Evolutionary conservation across 2,113 vertebrate species (phyloP).

Genomic region (Oenanthe oenanthe): DNA sequence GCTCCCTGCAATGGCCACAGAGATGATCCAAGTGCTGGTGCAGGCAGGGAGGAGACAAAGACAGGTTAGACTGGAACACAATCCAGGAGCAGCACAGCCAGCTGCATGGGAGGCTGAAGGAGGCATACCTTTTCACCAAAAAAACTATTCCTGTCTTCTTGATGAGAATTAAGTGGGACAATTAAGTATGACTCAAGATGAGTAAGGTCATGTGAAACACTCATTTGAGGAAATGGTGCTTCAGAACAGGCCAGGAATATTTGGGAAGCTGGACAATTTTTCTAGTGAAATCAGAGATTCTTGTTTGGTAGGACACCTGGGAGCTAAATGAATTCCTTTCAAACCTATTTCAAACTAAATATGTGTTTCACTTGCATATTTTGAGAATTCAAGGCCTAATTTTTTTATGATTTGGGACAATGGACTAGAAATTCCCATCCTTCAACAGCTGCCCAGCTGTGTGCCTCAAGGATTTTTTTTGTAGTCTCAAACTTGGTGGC

Average conservation of each 20-base stretch:
- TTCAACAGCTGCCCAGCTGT: background rate
- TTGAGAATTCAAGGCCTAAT: background rate
- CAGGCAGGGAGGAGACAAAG: background rate
- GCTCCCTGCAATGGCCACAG: background rate
- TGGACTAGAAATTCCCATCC: background rate
- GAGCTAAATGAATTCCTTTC: background rate
- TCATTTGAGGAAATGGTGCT: background rate
- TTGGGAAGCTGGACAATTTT: background rate
- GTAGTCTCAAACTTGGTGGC: background rate
- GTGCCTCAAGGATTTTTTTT: background rate
- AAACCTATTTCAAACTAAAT: background rate
- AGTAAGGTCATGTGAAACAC: background rate
- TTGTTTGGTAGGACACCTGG: background rate
- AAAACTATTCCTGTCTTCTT: background rate
- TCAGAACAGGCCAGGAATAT: background rate
- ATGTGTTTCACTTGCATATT: fast-evolving
- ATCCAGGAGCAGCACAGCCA: background rate
- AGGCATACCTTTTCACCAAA: background rate
- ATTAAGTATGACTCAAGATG: background rate
- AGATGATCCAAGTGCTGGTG: no score
- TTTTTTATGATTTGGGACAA: background rate
- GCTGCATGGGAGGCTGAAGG: background rate
- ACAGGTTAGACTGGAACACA: background rate
- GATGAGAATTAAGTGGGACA: background rate
- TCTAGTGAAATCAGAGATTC: background rate